Evolutionary conservation across 2,888 invertebrate genomes (phyloP), one percentile per base, ranked within the genome.

Genomic region (Chirona hameri): DNA sequence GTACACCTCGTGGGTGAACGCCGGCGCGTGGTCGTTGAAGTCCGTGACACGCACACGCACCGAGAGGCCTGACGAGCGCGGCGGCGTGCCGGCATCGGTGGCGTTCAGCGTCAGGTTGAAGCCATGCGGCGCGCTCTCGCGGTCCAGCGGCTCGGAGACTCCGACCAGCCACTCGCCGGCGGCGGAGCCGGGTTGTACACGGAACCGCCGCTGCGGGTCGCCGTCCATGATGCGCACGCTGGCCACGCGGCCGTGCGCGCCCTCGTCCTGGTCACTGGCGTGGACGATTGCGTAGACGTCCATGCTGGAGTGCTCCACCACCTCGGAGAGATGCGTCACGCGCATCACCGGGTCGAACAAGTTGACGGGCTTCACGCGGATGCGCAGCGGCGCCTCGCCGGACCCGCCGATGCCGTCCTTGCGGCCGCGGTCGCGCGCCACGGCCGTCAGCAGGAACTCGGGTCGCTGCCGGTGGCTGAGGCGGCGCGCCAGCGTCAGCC

Each of bases 201-300:
- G 91, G 88, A 98, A 97, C 88, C 95, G 93, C 0, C 96, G 95
- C 86, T 95, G 94, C 0, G 95, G 94, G 88, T 97, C 96, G 0
- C 97, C 97, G 85, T 94, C 94, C 9, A 95, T 93, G 83, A 98
- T 95, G 86, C 95, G 95, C 80, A 97, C 89, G 79, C 91, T 90
- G 82, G 92, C 92, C 80, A 98, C 93, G 87, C 94, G 91, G 0
- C 98, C 98, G 88, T 96, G 95, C 39, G 92, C 90, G 0, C 96
- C 97, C 76, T 90, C 89, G 88, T 98, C 98, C 82, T 91, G 91
- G 88, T 98, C 98, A 14, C 91, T 91, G 1, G 95, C 95, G 84
- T 92, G 92, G 0, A 98, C 92, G 82, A 98, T 95, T 7, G 97
- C 98, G 88, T 96, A 97, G 83, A 97, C 92, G 87, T 94, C 94